These are phyloP conservation scores for Lithosia quadra DNA, from an alignment of 2,888 invertebrate genomes.

Conservation along the genomic window DNA sequence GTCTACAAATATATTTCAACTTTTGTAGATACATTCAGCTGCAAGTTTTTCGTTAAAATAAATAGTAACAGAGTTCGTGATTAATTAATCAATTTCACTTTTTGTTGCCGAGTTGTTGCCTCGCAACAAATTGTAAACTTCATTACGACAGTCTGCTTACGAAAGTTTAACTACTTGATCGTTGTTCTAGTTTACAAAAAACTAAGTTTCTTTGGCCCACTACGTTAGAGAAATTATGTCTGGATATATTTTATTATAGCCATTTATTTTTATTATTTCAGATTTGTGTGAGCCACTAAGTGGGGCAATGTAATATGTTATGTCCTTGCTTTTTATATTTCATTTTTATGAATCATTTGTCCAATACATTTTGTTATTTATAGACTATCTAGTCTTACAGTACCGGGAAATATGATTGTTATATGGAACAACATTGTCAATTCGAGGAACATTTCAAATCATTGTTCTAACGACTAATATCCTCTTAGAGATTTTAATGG, in stretches of 20 bases:
- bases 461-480: not conserved
- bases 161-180: conserved; percentile 44
- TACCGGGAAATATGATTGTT: not conserved
- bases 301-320: conserved; percentile 7
- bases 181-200: conserved; percentile 38
- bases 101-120: conserved; percentile 39
- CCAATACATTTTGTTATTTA: not conserved
- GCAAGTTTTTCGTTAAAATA: conserved; percentile 42
- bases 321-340: conserved; percentile 10
- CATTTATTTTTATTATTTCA: conserved; percentile 24
- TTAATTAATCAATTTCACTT: conserved; percentile 48
- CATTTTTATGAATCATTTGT: conserved; percentile 7
- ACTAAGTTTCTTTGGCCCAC: conserved; percentile 27
- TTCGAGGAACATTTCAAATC: not conserved
- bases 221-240: conserved; percentile 12
- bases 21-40: conserved; percentile 34
- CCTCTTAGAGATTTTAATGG: not conserved
- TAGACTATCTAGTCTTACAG: not conserved
- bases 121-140: conserved; percentile 40
- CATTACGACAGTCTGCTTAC: conserved; percentile 38
- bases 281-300: conserved; percentile 13
- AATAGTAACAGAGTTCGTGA: conserved; percentile 39
- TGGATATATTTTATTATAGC: conserved; percentile 14
- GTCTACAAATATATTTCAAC: conserved; percentile 21
- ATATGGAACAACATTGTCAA: not conserved